phyloP scores from a whole-genome alignment of 2,797 vertebrate species.

The Nyctibius grandis region DNA sequence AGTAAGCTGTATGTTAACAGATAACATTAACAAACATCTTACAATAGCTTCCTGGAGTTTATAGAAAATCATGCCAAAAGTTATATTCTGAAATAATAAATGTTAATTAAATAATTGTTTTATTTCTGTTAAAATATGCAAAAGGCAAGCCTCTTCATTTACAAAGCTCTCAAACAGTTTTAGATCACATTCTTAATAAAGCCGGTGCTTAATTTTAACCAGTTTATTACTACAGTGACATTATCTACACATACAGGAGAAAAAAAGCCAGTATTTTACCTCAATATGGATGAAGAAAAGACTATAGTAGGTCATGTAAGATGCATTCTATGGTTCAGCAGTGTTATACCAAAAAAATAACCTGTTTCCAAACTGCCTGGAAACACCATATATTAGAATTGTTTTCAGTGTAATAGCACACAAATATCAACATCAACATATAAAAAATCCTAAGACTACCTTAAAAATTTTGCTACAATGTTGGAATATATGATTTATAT shows the following conservation, averaged over 20 bases:
- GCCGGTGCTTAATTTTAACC: not conserved
- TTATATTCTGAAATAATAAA: not conserved
- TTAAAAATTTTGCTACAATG: not conserved
- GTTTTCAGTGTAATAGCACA: not conserved
- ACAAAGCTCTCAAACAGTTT: not conserved
- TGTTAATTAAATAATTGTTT: not conserved
- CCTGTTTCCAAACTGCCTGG: not conserved
- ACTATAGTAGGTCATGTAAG: not conserved
- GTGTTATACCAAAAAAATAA: not conserved
- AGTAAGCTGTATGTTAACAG: not conserved
- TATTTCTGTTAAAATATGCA: not conserved
- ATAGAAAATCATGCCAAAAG: not conserved
- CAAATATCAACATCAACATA: not conserved
- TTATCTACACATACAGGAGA: not conserved
- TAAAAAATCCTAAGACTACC: not conserved
- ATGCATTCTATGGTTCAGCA: not conserved
- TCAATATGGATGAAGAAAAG: not conserved
- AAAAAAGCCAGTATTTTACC: not conserved
- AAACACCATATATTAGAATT: not conserved
- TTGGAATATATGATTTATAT: not conserved
- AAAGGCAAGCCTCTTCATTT: not conserved
- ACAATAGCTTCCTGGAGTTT: not conserved
- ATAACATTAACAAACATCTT: not conserved
- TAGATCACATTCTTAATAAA: not conserved
- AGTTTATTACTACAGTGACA: not conserved